Base-by-base conservation (phyloP, 2,888 invertebrate genomes). In the Sthenelais limicola region DNA sequence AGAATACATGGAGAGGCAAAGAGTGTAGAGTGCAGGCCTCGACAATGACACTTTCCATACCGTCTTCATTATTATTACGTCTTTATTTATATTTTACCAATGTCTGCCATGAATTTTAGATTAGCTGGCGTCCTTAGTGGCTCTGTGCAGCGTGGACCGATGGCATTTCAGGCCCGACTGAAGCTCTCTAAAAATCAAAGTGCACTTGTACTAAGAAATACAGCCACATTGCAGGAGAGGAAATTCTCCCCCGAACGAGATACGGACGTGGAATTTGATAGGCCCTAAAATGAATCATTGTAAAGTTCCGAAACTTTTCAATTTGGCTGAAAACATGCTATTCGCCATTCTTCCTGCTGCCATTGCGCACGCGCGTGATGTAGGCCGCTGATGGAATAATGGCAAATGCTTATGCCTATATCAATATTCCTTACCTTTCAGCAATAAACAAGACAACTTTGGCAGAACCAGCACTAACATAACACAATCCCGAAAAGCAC, bases 271-370 rank as follows among this genome's bases (percentile, higher is more conserved):
- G 21, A 62, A 62, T 62, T 62, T 62, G 62, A 62, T 62, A 62
- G 62, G 62, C 62, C 15, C 38, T 38, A 43, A 38, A 62, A 62
- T 62, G 62, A 62, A 62, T 62, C 62, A 62, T 62, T 62, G 62
- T 62, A 62, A 62, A 62, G 62, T 62, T 62, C 62, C 43, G 62
- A 62, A 62, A 62, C 62, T 62, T 62, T 62, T 62, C 62, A 62
- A 35, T 62, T 62, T 62, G 62, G 43, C 35, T 62, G 35, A 62
- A 62, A 62, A 62, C 9, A 35, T 35, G n/a, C 38, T 28, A 38
- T 62, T 62, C 24, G 38, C 38, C 38, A 32, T 30, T n/a, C n/a
- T 12, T 21, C 38, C 43, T 62, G 35, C 28, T n/a, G 24, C 24
- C 62, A 62, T 26, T n/a, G 2, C 43, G 35, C 62, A 12, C 38